Conservation (phyloP, 1,140 invertebrate species). For the Conus ventricosus region DNA sequence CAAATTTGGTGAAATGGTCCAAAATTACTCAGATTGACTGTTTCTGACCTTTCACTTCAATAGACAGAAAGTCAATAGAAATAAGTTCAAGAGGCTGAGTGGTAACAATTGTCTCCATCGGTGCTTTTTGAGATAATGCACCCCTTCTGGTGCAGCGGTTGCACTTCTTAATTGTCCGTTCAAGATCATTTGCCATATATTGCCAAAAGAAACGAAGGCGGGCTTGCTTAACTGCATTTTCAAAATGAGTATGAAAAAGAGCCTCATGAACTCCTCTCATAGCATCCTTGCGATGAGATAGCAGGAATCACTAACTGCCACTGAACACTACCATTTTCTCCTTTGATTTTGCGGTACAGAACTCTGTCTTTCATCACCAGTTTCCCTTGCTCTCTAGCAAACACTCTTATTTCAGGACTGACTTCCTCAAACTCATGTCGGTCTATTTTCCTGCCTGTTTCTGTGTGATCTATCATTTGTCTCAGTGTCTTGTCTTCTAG, state of each 20-base stretch:
- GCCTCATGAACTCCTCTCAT: slow-evolving; percentile 29
- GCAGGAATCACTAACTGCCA: slow-evolving; percentile 15
- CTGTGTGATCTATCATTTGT: neutral
- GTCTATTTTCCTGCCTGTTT: neutral
- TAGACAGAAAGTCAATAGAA: slow-evolving; percentile 26
- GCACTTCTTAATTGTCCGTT: slow-evolving; percentile 25
- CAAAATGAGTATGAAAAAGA: slow-evolving; percentile 25
- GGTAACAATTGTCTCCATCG: slow-evolving; percentile 8
- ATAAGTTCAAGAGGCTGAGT: slow-evolving; percentile 11
- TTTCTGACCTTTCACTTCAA: slow-evolving; percentile 24
- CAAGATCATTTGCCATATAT: slow-evolving; percentile 19
- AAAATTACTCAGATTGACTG: slow-evolving; percentile 27
- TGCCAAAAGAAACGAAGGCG: slow-evolving; percentile 25
- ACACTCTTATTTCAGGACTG: neutral
- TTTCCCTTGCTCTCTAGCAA: slow-evolving; percentile 4
- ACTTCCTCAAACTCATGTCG: too few relatives aligned
- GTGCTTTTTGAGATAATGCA: slow-evolving; percentile 7
- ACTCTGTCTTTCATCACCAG: neutral
- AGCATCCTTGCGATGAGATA: slow-evolving; percentile 10
- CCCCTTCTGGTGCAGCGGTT: slow-evolving; percentile 1
- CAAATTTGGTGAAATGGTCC: slow-evolving; percentile 28
- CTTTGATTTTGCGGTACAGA: neutral
- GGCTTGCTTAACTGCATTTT: neutral
- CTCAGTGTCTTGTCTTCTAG: neutral
- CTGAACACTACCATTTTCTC: neutral